Percentiles rank a stretch among this genome's conserved stretches.
These are phyloP conservation scores for Peromyscus melanophrys DNA, from an alignment of 2,797 vertebrate genomes.

Conservation along the genomic window DNA sequence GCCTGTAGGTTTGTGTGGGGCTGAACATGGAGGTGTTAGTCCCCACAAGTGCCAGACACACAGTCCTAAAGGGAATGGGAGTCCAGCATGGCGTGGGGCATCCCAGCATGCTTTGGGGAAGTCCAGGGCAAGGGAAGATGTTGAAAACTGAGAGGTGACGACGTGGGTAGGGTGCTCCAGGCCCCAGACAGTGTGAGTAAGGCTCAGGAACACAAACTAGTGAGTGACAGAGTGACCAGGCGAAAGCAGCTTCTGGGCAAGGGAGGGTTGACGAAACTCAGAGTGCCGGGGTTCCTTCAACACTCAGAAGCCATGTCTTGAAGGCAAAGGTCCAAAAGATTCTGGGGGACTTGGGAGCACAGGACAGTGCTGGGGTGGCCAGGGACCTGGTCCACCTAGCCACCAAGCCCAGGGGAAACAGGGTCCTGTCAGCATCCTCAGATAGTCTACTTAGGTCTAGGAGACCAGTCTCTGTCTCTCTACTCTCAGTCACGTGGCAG, in stretches of 20 bases:
- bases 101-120: not conserved
- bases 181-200: not conserved
- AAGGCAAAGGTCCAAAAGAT: not conserved
- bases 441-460: not conserved
- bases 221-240: not conserved
- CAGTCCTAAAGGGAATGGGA: not conserved
- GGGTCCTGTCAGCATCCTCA: not conserved
- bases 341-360: not conserved
- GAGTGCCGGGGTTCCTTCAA: not conserved
- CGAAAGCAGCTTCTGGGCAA: not conserved
- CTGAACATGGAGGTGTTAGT: constrained; percentile 20
- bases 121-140: not conserved
- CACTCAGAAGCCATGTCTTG: not conserved
- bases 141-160: not conserved
- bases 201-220: not conserved
- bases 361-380: not conserved
- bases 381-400: not conserved
- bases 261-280: not conserved
- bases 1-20: constrained; percentile 1
- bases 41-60: constrained; percentile 9
- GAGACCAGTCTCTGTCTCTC: fast-evolving
- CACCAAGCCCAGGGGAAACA: not conserved
- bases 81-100: not conserved
- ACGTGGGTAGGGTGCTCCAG: not conserved
- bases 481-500: not conserved